phyloP scores from a whole-genome alignment of 2,113 vertebrate species.

The Bubalus kerabau region DNA sequence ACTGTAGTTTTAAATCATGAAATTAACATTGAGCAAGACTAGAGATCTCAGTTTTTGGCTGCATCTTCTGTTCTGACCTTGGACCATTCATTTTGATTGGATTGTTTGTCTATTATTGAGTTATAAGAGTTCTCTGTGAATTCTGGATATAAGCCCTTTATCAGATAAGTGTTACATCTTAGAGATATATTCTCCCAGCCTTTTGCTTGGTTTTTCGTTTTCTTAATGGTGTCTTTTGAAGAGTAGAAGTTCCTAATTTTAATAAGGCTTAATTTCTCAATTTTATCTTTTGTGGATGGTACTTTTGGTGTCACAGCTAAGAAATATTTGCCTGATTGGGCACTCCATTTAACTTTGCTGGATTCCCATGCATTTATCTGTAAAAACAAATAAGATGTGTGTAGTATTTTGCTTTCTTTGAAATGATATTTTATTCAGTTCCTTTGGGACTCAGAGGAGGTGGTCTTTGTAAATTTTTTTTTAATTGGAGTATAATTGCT shows the following conservation, averaged over 20 bases:
- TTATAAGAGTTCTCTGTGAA: not conserved
- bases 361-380: not conserved
- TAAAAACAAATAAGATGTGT: not conserved
- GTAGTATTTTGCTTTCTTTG: not conserved
- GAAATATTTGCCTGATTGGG: not conserved
- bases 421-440: not conserved
- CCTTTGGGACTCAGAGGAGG: not conserved
- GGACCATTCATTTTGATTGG: not conserved
- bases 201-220: slow-evolving; percentile 7
- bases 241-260: not conserved
- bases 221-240: not conserved
- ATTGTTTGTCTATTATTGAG: not conserved
- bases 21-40: not conserved
- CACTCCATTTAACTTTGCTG: not conserved
- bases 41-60: not conserved
- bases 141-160: not conserved
- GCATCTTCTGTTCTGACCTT: not conserved
- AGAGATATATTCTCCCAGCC: not conserved
- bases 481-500: not conserved
- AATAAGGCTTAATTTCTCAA: not conserved
- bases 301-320: not conserved
- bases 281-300: not conserved
- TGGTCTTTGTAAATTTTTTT: not conserved
- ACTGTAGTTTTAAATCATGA: not conserved
- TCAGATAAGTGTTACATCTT: not conserved